Evolutionary conservation across 2,888 invertebrate species (phyloP).

Genomic region (Cantharis nigra): DNA sequence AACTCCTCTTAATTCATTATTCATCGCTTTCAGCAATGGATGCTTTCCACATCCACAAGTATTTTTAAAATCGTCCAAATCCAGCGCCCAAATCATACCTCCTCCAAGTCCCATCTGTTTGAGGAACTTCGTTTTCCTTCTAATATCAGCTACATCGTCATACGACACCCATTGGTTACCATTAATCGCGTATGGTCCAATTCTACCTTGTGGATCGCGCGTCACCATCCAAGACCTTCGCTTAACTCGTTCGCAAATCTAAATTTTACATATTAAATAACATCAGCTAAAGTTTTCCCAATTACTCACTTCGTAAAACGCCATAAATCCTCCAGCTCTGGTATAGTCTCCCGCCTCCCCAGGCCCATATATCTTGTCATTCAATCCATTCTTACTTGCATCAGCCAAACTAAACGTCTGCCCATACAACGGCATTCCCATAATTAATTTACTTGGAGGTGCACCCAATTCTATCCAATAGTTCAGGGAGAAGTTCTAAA

Average conservation of each 20-base stretch:
- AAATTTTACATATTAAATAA: slow-evolving; percentile 18
- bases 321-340: slow-evolving; percentile 72
- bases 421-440: slow-evolving; percentile 79
- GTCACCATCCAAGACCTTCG: slow-evolving; percentile 65
- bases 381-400: slow-evolving; percentile 58
- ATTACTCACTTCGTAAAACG: slow-evolving; percentile 70
- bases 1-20: slow-evolving; percentile 59
- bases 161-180: slow-evolving; percentile 82
- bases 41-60: slow-evolving; percentile 70
- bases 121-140: slow-evolving; percentile 65
- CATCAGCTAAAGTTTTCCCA: background rate
- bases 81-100: slow-evolving; percentile 79
- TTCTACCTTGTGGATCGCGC: slow-evolving; percentile 64
- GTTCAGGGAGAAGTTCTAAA: slow-evolving; percentile 69
- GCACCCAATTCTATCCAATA: slow-evolving; percentile 75
- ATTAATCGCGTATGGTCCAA: slow-evolving; percentile 74
- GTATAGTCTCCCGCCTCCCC: slow-evolving; percentile 74
- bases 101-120: slow-evolving; percentile 67
- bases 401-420: slow-evolving; percentile 72
- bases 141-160: slow-evolving; percentile 69
- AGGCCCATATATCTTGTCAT: slow-evolving; percentile 66
- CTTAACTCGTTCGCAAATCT: slow-evolving; percentile 68
- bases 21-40: slow-evolving; percentile 70
- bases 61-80: slow-evolving; percentile 75
- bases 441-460: slow-evolving; percentile 66